These are phyloP conservation scores for Phataginus tetradactyla DNA, from an alignment of 2,797 vertebrate genomes.

Conservation along the genomic window DNA sequence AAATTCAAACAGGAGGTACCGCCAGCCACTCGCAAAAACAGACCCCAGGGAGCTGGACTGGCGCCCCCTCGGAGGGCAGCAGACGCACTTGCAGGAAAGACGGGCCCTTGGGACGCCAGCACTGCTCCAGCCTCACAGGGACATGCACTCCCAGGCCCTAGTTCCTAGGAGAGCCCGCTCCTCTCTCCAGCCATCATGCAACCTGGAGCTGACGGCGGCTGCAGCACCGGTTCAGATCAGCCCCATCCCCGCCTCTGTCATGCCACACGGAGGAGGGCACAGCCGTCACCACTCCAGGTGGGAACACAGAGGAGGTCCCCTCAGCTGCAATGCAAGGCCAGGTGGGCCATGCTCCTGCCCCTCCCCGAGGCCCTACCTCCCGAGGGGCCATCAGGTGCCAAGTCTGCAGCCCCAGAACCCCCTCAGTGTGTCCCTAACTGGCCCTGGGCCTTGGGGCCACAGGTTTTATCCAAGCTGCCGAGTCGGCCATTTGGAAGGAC, in stretches of 20 bases:
- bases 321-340: background rate
- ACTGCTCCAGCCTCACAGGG: fast-evolving
- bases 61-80: fast-evolving
- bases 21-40: background rate
- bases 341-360: background rate
- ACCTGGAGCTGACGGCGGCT: background rate
- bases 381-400: fast-evolving
- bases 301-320: background rate
- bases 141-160: fast-evolving
- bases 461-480: fast-evolving
- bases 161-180: background rate
- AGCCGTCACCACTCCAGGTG: fast-evolving
- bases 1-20: background rate
- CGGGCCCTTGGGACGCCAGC: fast-evolving
- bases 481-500: background rate
- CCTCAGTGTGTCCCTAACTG: background rate
- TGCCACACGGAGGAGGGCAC: background rate
- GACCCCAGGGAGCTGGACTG: fast-evolving
- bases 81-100: background rate
- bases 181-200: background rate
- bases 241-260: background rate
- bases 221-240: fast-evolving
- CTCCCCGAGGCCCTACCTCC: background rate
- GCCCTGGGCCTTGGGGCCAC: background rate
- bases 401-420: fast-evolving